phyloP scores from a whole-genome alignment of 2,797 vertebrate genomes.

The Nothura maculosa region DNA sequence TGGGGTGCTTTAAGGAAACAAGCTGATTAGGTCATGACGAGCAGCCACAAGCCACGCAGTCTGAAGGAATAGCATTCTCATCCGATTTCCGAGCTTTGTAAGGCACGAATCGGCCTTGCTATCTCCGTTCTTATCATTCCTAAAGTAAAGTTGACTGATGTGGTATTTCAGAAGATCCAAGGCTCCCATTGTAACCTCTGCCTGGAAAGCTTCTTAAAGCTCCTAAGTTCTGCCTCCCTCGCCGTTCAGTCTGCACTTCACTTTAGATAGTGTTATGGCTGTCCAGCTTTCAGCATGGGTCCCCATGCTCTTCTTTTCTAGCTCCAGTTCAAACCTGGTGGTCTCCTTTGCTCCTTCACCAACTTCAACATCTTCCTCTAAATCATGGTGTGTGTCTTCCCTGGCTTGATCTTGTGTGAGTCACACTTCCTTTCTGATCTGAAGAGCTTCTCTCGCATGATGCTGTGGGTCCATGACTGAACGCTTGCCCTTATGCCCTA shows the following conservation, averaged over 20 bases:
- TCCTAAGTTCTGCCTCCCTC: background rate
- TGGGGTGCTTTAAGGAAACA: background rate
- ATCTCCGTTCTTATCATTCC: slow-evolving; percentile 25
- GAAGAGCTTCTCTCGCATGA: background rate
- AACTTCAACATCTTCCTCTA: too few species aligned
- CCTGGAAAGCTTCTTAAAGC: background rate
- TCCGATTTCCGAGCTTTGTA: background rate
- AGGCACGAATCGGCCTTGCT: background rate
- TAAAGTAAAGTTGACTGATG: background rate
- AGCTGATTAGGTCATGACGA: background rate
- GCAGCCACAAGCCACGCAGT: background rate
- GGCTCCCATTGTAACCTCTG: slow-evolving; percentile 8
- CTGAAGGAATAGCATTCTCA: background rate
- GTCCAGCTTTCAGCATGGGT: rapidly evolving
- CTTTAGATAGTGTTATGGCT: rapidly evolving
- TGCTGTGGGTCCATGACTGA: background rate
- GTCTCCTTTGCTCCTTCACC: background rate
- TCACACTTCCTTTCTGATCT: background rate
- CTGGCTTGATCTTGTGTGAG: background rate
- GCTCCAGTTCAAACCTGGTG: rapidly evolving
- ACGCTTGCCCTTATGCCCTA: background rate
- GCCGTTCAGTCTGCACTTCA: background rate
- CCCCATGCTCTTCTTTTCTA: background rate
- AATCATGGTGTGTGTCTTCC: background rate
- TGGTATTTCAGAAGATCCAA: background rate